phyloP scores from a whole-genome alignment of 2,797 vertebrate species.

The Tachyglossus aculeatus region DNA sequence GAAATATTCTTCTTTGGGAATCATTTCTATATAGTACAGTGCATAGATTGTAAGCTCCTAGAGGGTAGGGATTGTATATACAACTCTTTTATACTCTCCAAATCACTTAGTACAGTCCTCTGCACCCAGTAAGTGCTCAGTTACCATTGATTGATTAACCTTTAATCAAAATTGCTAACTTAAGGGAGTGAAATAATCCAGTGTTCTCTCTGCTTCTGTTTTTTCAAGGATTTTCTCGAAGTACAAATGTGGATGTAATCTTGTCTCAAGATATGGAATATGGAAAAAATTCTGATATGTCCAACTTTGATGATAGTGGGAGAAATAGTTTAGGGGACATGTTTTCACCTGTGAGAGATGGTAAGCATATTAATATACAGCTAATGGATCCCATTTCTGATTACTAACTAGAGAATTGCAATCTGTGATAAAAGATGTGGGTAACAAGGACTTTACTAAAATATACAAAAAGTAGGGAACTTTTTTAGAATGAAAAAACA shows the following conservation, averaged over 20 bases:
- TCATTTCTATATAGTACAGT: no score
- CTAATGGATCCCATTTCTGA: not conserved
- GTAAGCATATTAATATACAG: conserved; percentile 66
- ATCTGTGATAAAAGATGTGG: conserved; percentile 2
- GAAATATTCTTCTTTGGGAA: no score
- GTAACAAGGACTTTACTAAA: no score
- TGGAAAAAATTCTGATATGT: conserved; percentile 72
- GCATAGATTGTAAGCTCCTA: no score
- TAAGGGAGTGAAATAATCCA: not conserved
- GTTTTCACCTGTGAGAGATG: conserved; percentile 91
- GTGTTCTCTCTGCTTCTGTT: conserved; percentile 1
- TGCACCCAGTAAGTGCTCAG: no score
- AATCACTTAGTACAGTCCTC: no score
- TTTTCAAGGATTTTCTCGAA: conserved; percentile 71
- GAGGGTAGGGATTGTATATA: no score
- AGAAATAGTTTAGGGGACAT: conserved; percentile 89
- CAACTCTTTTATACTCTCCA: no score
- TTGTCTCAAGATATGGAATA: conserved; percentile 84
- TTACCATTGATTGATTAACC: no score
- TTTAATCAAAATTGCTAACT: not conserved
- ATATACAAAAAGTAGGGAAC: no score
- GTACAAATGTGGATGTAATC: conserved; percentile 71
- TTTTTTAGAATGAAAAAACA: no score
- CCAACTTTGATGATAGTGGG: conserved; percentile 75
- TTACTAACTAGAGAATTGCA: not conserved